phyloP scores from a whole-genome alignment of 2,888 invertebrate species.

The Leptodirus hochenwartii region DNA sequence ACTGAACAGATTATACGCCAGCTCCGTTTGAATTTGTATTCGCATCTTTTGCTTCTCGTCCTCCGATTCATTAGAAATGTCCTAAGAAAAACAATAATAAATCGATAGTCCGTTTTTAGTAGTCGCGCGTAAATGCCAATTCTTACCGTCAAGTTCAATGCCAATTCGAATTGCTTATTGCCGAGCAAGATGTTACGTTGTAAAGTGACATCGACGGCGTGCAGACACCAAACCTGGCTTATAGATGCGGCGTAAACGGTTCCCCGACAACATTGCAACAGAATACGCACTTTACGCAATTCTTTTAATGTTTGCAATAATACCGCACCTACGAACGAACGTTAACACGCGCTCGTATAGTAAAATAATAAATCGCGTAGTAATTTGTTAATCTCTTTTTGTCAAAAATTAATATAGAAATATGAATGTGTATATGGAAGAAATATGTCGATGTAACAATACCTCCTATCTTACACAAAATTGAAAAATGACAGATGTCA shows the following conservation, averaged over 20 bases:
- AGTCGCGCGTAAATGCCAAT: conserved; percentile 2
- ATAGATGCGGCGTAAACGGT: conserved; percentile 73
- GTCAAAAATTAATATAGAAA: too few species aligned
- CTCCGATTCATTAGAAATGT: conserved; percentile 61
- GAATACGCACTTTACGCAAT: conserved; percentile 36
- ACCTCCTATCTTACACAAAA: too few species aligned
- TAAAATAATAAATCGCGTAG: too few species aligned
- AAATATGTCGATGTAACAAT: too few species aligned
- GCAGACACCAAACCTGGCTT: conserved; percentile 78
- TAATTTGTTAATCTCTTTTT: too few species aligned
- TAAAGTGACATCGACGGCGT: conserved; percentile 57
- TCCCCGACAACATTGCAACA: conserved; percentile 53
- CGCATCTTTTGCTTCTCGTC: conserved; percentile 66
- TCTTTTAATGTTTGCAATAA: conserved; percentile 14
- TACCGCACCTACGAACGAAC: too few species aligned
- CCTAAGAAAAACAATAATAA: conserved; percentile 32
- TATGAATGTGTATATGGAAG: too few species aligned
- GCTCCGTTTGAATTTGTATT: conserved; percentile 74
- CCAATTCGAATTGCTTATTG: conserved; percentile 86
- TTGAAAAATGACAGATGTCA: too few species aligned
- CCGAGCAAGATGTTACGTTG: conserved; percentile 73
- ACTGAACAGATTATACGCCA: conserved; percentile 82
- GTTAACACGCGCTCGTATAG: too few species aligned
- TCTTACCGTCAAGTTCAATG: conserved; percentile 74
- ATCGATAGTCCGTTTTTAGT: too few species aligned